Conservation (phyloP, 2,888 invertebrate genomes). For the Caenorhabditis japonica region DNA sequence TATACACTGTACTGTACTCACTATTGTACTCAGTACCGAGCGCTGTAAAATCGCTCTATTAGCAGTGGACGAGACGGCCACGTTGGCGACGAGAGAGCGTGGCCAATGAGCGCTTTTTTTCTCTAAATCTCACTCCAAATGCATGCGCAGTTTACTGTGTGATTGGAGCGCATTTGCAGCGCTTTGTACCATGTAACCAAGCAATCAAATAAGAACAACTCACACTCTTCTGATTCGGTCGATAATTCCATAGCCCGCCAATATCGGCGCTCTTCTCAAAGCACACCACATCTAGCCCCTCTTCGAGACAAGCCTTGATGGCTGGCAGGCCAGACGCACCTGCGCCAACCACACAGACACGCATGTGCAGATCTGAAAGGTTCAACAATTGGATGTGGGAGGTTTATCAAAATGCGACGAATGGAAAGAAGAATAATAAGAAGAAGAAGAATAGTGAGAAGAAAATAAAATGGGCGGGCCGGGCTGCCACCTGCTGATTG, state of each 20-base stretch:
- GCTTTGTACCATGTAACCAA: too few species aligned
- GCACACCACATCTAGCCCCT: slow-evolving; percentile 73
- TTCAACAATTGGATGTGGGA: slow-evolving; percentile 6
- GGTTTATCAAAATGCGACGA: slow-evolving; percentile 2
- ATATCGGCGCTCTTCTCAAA: slow-evolving; percentile 71
- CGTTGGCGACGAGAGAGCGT: too few species aligned
- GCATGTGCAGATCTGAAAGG: slow-evolving; percentile 38
- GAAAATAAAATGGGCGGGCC: neutral
- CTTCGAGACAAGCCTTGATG: slow-evolving; percentile 73
- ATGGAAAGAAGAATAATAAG: neutral
- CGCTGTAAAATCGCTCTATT: too few species aligned
- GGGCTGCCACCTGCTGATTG: slow-evolving; percentile 38
- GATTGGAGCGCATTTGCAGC: too few species aligned
- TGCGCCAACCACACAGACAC: slow-evolving; percentile 74
- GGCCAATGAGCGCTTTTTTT: too few species aligned
- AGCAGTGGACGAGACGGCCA: too few species aligned
- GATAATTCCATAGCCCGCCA: slow-evolving; percentile 77
- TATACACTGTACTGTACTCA: too few species aligned
- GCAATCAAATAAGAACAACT: slow-evolving; percentile 3
- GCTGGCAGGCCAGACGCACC: slow-evolving; percentile 75
- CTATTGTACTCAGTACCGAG: too few species aligned
- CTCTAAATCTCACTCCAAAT: too few species aligned
- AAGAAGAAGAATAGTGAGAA: neutral
- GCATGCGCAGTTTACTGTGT: too few species aligned
- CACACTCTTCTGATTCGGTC: slow-evolving; percentile 64